phyloP scores from a whole-genome alignment of 2,113 vertebrate species.

The Pithys albifrons region DNA sequence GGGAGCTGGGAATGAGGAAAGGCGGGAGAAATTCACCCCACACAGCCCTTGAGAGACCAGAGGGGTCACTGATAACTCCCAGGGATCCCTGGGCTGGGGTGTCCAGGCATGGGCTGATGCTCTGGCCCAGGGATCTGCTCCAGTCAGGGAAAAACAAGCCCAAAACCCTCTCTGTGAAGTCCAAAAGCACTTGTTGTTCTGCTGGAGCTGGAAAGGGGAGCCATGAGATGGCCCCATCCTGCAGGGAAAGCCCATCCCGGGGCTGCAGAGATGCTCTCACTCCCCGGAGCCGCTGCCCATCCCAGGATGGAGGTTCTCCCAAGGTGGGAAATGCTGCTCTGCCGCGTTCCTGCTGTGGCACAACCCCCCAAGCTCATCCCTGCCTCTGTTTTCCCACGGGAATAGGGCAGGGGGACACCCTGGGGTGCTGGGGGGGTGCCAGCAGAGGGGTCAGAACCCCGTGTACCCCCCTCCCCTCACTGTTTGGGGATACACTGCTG shows the following conservation, averaged over 20 bases:
- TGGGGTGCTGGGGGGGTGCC: background rate
- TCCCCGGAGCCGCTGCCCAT: background rate
- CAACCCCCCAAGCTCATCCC: fast-evolving
- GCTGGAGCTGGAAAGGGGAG: background rate
- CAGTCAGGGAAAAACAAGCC: fast-evolving
- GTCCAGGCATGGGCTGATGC: background rate
- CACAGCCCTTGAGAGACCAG: background rate
- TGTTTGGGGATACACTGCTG: background rate
- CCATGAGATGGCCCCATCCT: fast-evolving
- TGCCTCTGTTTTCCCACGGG: background rate
- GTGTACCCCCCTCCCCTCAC: no score
- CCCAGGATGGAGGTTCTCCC: background rate
- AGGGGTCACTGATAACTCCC: background rate
- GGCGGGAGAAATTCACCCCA: background rate
- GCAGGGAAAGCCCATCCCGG: fast-evolving
- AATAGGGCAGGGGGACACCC: no score
- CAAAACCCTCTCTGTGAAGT: fast-evolving
- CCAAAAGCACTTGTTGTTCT: background rate
- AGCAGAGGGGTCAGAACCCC: background rate
- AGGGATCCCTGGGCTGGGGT: no score
- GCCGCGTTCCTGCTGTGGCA: background rate
- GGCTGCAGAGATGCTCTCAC: background rate
- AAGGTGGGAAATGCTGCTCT: background rate
- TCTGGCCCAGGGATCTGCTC: background rate
- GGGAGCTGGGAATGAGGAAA: background rate